These are phyloP conservation scores for Pinctada fucata DNA, from an alignment of 2,888 invertebrate genomes.

Conservation along the genomic window DNA sequence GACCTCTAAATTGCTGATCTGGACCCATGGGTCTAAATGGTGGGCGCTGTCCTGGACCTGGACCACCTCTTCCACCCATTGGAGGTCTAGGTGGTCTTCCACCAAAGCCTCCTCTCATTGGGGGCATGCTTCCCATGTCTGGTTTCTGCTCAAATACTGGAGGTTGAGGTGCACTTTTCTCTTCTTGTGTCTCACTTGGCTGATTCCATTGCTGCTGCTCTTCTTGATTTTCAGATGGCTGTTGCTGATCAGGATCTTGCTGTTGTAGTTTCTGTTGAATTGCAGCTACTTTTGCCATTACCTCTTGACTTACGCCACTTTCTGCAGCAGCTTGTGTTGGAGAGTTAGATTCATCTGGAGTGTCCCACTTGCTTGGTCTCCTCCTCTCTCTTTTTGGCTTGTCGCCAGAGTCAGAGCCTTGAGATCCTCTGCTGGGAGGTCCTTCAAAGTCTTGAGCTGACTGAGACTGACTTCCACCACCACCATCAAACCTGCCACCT, in stretches of 20 bases:
- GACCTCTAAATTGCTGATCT: slow-evolving; percentile 39
- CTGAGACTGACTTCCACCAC: slow-evolving; percentile 20
- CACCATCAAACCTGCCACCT: slow-evolving; percentile 18
- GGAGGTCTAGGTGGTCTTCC: slow-evolving; percentile 35
- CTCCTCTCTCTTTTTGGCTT: slow-evolving; percentile 55
- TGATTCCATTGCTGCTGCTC: not conserved
- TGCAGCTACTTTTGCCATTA: slow-evolving; percentile 32
- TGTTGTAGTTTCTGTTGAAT: slow-evolving; percentile 30
- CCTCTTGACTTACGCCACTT: slow-evolving; percentile 33
- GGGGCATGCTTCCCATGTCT: slow-evolving; percentile 2
- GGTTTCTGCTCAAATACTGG: slow-evolving; percentile 1
- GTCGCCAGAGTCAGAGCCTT: slow-evolving; percentile 12
- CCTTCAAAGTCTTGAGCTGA: slow-evolving; percentile 4
- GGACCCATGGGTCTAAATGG: slow-evolving; percentile 29
- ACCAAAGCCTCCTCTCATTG: slow-evolving; percentile 33
- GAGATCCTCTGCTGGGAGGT: not conserved
- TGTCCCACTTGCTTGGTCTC: slow-evolving; percentile 63
- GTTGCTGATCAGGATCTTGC: slow-evolving; percentile 12
- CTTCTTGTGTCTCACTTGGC: not conserved
- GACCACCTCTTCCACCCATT: slow-evolving; percentile 36
- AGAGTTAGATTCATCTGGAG: slow-evolving; percentile 45
- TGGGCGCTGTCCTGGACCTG: slow-evolving; percentile 35
- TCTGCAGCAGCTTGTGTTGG: slow-evolving; percentile 26
- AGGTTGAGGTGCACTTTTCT: slow-evolving; percentile 11
- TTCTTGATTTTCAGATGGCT: slow-evolving; percentile 13